Conservation (phyloP, 2,113 vertebrate species). For the Xenopus tropicalis region DNA sequence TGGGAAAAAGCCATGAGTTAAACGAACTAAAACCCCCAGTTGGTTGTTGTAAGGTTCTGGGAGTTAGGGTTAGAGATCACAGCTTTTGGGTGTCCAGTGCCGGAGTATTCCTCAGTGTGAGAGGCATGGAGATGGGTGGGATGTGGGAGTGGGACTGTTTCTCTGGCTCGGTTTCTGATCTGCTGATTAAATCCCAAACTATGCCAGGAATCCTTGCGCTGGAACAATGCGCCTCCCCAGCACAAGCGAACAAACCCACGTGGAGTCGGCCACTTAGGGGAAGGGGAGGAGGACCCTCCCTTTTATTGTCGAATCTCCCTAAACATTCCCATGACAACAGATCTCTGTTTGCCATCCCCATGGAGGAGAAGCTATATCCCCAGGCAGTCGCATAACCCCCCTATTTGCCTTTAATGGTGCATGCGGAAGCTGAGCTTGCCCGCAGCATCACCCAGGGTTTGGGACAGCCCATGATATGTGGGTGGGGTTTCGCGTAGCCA, state of each 20-base stretch:
- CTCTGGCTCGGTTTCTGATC: slow-evolving; percentile 27
- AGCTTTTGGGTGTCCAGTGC: background rate
- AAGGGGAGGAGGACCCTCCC: background rate
- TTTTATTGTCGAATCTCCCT: background rate
- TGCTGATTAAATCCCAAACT: slow-evolving; percentile 60
- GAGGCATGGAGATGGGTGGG: slow-evolving; percentile 6
- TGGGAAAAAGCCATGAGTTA: too few relatives aligned
- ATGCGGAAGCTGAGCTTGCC: background rate
- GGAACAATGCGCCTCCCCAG: slow-evolving; percentile 58
- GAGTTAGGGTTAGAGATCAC: too few relatives aligned
- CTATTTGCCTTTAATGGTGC: background rate
- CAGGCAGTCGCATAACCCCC: background rate
- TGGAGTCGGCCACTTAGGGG: background rate
- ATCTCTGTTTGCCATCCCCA: background rate
- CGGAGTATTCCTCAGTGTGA: background rate
- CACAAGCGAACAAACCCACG: slow-evolving; percentile 40
- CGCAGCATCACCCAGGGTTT: background rate
- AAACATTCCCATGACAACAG: background rate
- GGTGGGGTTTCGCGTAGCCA: background rate
- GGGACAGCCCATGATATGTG: slow-evolving; percentile 5
- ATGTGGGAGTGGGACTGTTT: slow-evolving; percentile 9
- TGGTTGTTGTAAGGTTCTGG: too few relatives aligned
- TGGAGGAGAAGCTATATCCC: background rate
- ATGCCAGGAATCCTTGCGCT: slow-evolving; percentile 69
- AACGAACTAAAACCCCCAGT: too few relatives aligned